Base-by-base conservation (phyloP, 2,888 invertebrate genomes). In the Sinhomidia bicolor region DNA sequence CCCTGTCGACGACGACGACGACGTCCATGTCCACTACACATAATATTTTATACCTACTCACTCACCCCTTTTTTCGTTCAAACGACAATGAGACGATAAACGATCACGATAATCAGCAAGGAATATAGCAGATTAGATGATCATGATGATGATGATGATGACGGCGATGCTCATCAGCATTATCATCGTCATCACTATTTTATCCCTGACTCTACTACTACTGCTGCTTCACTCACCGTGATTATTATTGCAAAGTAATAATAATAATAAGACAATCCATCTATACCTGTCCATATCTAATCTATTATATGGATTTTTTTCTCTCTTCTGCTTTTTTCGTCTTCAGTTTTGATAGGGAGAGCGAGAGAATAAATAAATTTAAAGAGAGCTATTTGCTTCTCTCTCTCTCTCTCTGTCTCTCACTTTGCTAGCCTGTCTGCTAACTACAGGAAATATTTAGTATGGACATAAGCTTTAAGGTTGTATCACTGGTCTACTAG, bases 21-120 rank as follows among this genome's bases (percentile, higher is more conserved):
- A 32, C n/a, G 65, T 32, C 65, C 32, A 29, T 14, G 65, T 60
- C 60, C 10, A 23, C 60, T 60, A 23, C 10, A 1, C 4, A n/a
- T 23, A n/a, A 51, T 51, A 6, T 9, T 47, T 2, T 47, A 47
- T n/a, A n/a, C n/a, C 47, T 47, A 3, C 17, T 57, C 65, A 32
- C 65, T 65, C 65, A 65, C 32, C 65, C 29, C n/a, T n/a, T n/a
- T n/a, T n/a, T n/a, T n/a, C n/a, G n/a, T n/a, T n/a, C n/a, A n/a
- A 65, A 65, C 60, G 65, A 65, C 65, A 65, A 65, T 65, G 65
- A 74, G 26, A 74, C 74, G 74, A 74, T 74, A 74, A 74, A 74
- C 74, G 74, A 74, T 44, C 47, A 47, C 47, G 74, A 74, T 74
- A 47, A 74, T 74, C 74, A 74, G 44, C 26, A 54, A 54, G 20